phyloP scores from a whole-genome alignment of 30 jellyfish, hydroid and myxozoan genomes.

The Euphysa ruthae region DNA sequence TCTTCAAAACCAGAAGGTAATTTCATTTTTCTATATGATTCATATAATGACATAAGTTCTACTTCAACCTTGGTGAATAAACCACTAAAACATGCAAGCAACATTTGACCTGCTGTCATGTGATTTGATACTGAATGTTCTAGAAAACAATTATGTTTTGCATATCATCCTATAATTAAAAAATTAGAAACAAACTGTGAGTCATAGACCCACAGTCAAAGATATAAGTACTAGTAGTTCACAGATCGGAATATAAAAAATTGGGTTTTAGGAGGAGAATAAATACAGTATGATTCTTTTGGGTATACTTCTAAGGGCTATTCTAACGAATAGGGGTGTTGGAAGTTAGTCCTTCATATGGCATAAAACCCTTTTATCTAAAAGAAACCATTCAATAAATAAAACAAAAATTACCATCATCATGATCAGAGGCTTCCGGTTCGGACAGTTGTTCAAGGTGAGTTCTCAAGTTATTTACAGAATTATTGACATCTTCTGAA shows the following conservation, averaged over 20 bases:
- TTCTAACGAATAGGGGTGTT: too few species aligned
- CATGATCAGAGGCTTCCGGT: not conserved
- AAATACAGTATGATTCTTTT: too few species aligned
- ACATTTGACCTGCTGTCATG: slow-evolving; percentile 84
- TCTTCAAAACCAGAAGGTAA: slow-evolving; percentile 35
- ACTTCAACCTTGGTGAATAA: slow-evolving; percentile 51
- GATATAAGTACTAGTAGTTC: too few species aligned
- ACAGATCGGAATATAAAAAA: too few species aligned
- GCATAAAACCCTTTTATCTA: slow-evolving; percentile 44
- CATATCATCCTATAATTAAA: too few species aligned
- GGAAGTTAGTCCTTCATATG: too few species aligned
- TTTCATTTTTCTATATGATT: slow-evolving; percentile 41
- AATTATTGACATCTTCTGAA: not conserved
- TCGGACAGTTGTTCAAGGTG: slow-evolving; percentile 14
- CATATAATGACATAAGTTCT: slow-evolving; percentile 56
- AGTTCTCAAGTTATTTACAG: not conserved
- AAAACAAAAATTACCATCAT: not conserved
- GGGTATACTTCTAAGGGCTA: too few species aligned
- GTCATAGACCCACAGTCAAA: too few species aligned
- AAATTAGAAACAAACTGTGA: too few species aligned
- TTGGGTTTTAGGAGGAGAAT: too few species aligned
- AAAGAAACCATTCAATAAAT: not conserved
- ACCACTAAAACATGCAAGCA: slow-evolving; percentile 79
- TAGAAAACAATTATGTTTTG: not conserved
- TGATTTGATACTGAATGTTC: not conserved